phyloP scores from a whole-genome alignment of 2,113 vertebrate species.

The Periophthalmus modestus region DNA sequence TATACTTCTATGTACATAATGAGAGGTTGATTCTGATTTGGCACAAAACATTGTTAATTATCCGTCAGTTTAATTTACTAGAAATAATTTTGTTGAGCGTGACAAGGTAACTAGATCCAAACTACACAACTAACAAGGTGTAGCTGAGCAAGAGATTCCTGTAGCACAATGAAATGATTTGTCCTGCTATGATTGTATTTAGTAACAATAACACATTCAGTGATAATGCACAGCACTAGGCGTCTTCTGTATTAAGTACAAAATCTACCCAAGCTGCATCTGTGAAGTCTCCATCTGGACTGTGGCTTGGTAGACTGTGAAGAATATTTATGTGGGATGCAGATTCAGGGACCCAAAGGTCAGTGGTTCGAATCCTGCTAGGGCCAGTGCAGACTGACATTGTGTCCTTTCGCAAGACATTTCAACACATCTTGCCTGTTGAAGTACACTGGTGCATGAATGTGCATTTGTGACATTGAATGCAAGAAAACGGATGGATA shows the following conservation, averaged over 20 bases:
- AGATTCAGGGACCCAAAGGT: neutral
- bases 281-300: slow-evolving; percentile 18
- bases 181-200: neutral
- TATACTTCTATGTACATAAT: neutral
- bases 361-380: neutral
- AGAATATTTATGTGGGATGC: neutral
- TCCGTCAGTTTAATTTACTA: neutral
- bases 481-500: neutral
- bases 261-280: slow-evolving; percentile 10
- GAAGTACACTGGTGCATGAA: neutral
- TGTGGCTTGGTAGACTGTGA: neutral
- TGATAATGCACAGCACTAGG: slow-evolving; percentile 17
- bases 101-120: neutral
- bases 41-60: neutral
- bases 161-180: neutral
- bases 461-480: neutral
- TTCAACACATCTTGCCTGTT: neutral
- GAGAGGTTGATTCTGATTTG: neutral
- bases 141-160: neutral
- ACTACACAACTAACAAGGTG: neutral
- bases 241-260: neutral
- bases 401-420: neutral
- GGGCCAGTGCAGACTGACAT: neutral
- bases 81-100: neutral
- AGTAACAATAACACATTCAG: slow-evolving; percentile 12